Conservation (phyloP, 1,140 invertebrate species). For the Drosophila pseudoobscura region DNA sequence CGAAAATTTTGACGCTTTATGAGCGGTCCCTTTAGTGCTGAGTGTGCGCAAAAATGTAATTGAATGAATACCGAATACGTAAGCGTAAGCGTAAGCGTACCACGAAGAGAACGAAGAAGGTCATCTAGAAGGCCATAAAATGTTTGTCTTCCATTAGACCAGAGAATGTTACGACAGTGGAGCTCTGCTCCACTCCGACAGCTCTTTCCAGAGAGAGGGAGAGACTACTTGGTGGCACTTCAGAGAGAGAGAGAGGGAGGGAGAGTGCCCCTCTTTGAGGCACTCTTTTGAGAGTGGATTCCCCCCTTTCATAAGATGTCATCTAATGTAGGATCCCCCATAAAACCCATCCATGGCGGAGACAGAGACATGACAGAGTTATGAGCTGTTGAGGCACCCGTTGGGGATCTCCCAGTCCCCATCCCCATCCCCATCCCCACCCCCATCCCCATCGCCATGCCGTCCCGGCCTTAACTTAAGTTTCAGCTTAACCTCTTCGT, state of each 20-base stretch:
- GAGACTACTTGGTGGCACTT: neutral
- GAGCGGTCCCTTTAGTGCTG: constrained; percentile 80
- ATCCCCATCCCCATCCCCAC: too few relatives aligned
- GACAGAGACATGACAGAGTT: constrained; percentile 37
- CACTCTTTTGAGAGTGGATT: constrained; percentile 12
- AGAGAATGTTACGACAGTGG: constrained; percentile 15
- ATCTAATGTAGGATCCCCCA: constrained; percentile 51
- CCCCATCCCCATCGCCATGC: too few relatives aligned
- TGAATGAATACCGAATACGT: constrained; percentile 62
- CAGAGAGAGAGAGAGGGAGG: too few relatives aligned
- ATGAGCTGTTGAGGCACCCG: constrained; percentile 21
- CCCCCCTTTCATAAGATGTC: constrained; percentile 16
- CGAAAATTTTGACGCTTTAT: constrained; percentile 80
- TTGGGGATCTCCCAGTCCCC: too few relatives aligned
- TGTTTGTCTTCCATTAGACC: constrained; percentile 79
- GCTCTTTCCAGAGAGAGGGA: too few relatives aligned
- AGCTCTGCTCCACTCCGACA: too few relatives aligned
- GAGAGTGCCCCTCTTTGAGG: constrained; percentile 4
- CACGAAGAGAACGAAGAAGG: constrained; percentile 15
- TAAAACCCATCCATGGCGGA: constrained; percentile 28
- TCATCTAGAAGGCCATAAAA: constrained; percentile 61
- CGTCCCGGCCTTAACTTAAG: neutral
- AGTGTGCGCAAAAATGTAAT: constrained; percentile 81
- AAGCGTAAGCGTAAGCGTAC: neutral
- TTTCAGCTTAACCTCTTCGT: constrained; percentile 14